These are phyloP conservation scores for Megalops cyprinoides DNA, from an alignment of 2,797 vertebrate species.

Conservation along the genomic window DNA sequence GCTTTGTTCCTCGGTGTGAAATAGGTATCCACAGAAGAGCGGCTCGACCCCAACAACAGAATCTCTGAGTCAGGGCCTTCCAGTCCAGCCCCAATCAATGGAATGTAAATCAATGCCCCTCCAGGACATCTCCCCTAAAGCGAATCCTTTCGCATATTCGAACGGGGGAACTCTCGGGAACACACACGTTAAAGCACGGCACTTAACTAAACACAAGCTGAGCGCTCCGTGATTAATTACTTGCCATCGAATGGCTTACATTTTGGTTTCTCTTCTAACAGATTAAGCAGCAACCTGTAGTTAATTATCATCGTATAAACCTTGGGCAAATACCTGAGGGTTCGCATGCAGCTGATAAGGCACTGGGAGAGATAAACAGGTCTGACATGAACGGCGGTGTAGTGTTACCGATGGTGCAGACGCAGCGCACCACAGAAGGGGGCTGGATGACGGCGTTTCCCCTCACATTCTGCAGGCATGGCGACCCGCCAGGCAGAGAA, in stretches of 20 bases:
- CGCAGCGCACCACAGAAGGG: too few species aligned
- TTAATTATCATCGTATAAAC: not conserved
- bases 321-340: not conserved
- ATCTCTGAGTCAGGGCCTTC: not conserved
- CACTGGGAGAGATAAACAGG: not conserved
- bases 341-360: not conserved
- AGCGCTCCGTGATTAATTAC: not conserved
- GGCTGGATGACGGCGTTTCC: too few species aligned
- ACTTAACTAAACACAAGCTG: not conserved
- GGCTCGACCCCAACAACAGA: not conserved
- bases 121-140: not conserved
- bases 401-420: not conserved
- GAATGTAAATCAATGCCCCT: not conserved
- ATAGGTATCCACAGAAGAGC: not conserved
- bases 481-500: not conserved
- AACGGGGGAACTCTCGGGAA: not conserved
- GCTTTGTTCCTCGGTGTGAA: not conserved
- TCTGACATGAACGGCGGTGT: not conserved
- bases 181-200: too few species aligned
- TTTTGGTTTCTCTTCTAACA: not conserved
- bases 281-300: not conserved
- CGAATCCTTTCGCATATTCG: not conserved
- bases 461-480: too few species aligned
- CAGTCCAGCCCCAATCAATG: not conserved
- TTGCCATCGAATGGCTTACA: not conserved